Percentiles rank a stretch among this genome's conserved stretches.
Evolutionary conservation across 1,140 invertebrate species (phyloP).

Genomic region (Bombus terrestris): DNA sequence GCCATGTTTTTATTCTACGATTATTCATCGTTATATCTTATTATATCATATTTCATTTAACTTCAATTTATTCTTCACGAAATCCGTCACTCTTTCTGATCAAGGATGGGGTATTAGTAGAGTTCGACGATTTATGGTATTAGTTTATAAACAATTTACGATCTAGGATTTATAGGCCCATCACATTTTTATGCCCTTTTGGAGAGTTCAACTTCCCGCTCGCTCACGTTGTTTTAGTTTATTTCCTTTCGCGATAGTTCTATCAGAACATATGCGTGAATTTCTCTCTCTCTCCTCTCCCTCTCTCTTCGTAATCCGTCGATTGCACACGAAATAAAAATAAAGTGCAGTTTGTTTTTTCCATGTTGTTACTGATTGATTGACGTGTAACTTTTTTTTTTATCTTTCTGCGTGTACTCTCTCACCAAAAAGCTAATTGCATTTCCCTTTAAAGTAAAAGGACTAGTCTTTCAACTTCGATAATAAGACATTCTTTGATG

Average conservation of each 20-base stretch:
- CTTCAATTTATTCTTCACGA: background rate
- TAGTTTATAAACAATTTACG: constrained; percentile 15
- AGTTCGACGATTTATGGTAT: background rate
- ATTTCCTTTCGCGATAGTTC: background rate
- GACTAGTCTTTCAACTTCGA: too few species aligned
- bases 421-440: background rate
- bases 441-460: background rate
- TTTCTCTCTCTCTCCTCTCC: background rate
- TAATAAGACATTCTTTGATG: background rate
- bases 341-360: background rate
- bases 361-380: background rate
- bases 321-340: background rate
- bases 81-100: background rate
- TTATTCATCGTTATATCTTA: background rate
- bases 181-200: background rate
- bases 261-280: background rate
- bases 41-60: background rate
- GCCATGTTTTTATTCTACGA: too few species aligned
- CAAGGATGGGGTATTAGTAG: background rate
- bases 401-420: background rate
- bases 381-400: background rate
- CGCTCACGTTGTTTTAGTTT: background rate
- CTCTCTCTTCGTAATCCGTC: background rate
- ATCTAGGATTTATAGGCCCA: background rate
- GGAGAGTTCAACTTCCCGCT: background rate